Conservation (phyloP, 2,888 invertebrate species). For the Heliconius ismenius region DNA sequence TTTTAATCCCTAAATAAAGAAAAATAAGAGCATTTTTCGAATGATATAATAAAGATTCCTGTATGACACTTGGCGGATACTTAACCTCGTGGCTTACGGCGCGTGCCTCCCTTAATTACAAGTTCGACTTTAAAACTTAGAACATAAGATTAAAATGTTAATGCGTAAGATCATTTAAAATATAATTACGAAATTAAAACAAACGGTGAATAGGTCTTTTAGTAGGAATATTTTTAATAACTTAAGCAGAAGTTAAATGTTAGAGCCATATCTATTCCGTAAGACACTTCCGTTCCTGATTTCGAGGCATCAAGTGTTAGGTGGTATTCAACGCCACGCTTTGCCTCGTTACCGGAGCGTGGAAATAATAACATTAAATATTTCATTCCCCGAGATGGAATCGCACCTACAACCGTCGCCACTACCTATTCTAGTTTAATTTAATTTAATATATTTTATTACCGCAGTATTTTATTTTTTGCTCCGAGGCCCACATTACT, state of each 20-base stretch:
- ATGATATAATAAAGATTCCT: constrained; percentile 32
- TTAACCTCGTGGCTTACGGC: constrained; percentile 45
- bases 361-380: too few species aligned
- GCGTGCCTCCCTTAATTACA: constrained; percentile 44
- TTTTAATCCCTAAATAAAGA: constrained; percentile 2
- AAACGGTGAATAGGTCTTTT: too few species aligned
- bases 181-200: neutral
- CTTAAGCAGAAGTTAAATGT: neutral
- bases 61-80: constrained; percentile 42
- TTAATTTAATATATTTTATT: neutral
- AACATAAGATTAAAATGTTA: constrained; percentile 14
- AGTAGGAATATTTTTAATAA: neutral
- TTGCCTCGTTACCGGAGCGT: too few species aligned
- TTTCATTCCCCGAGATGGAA: too few species aligned
- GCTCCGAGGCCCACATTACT: constrained; percentile 30
- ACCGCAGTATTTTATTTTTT: neutral
- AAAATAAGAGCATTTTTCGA: constrained; percentile 29
- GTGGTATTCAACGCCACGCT: too few species aligned
- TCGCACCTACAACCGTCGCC: too few species aligned
- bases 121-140: constrained; percentile 38
- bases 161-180: neutral
- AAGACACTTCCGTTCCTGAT: too few species aligned
- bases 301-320: too few species aligned
- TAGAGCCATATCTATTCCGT: neutral
- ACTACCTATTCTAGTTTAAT: too few species aligned